phyloP scores from a whole-genome alignment of 2,113 vertebrate genomes.

The Saguinus midas region DNA sequence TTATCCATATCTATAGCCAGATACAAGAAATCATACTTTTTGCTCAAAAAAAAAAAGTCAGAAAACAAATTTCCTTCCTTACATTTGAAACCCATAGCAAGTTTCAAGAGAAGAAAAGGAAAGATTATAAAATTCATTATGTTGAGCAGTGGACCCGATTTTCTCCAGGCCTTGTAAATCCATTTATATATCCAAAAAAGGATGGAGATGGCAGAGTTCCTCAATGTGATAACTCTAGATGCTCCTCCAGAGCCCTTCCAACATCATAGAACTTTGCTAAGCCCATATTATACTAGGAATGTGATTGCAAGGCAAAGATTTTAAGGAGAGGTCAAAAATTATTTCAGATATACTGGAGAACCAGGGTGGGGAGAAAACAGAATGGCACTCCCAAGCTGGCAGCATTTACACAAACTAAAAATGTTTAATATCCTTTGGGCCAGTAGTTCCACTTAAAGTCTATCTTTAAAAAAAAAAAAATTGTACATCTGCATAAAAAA shows the following conservation, averaged over 20 bases:
- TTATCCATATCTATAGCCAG: neutral
- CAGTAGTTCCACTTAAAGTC: neutral
- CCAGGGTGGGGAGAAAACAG: neutral
- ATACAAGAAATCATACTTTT: neutral
- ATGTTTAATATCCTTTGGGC: neutral
- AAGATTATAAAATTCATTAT: neutral
- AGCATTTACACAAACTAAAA: neutral
- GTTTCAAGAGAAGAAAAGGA: neutral
- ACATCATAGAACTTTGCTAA: neutral
- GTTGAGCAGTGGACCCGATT: neutral
- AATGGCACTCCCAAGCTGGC: neutral
- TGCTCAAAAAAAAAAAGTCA: neutral
- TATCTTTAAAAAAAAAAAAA: neutral
- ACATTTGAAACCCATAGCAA: neutral
- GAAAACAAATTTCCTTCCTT: neutral
- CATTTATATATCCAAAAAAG: neutral
- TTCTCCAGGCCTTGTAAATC: neutral
- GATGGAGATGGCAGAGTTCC: neutral
- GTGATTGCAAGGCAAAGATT: neutral
- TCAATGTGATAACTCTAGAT: neutral
- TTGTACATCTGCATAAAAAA: neutral
- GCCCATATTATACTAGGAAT: neutral
- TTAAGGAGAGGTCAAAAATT: neutral
- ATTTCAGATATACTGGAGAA: neutral
- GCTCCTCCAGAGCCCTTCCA: neutral